Conservation (phyloP, 92 coral and sea anemone genomes). For the Hydrozoanthus gracilis region DNA sequence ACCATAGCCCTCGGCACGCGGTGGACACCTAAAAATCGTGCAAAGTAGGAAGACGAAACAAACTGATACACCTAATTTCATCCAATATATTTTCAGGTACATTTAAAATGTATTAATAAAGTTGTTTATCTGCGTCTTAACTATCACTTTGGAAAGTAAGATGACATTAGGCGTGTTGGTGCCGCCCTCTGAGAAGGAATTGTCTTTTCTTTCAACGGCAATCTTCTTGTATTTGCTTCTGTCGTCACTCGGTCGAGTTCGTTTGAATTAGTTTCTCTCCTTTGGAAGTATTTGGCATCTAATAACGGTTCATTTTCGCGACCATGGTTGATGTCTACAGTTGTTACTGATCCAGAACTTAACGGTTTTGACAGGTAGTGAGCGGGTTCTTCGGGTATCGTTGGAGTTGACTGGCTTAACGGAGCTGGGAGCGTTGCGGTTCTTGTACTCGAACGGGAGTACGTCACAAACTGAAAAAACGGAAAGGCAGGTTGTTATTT, state of each 20-base stretch:
- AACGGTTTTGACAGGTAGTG: conserved; percentile 40
- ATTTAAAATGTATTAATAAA: too few relatives aligned
- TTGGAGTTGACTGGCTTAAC: conserved; percentile 89
- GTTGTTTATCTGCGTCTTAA: too few relatives aligned
- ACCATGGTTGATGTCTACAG: conserved; percentile 52
- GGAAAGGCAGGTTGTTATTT: too few relatives aligned
- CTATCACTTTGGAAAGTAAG: conserved; percentile 77
- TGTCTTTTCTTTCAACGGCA: conserved; percentile 34
- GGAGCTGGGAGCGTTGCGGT: conserved; percentile 78
- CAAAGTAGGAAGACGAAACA: too few relatives aligned
- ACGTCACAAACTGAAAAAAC: conserved; percentile 42
- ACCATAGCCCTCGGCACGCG: too few relatives aligned
- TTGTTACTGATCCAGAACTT: conserved; percentile 24
- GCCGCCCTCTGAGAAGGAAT: conserved; percentile 44
- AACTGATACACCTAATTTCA: too few relatives aligned
- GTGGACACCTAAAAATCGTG: too few relatives aligned
- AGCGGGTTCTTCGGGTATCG: conserved; percentile 78
- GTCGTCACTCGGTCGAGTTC: conserved; percentile 17
- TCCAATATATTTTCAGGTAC: too few relatives aligned
- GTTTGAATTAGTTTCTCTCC: conserved; percentile 52
- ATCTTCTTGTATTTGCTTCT: conserved; percentile 32
- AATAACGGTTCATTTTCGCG: conserved; percentile 83
- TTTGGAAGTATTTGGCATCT: conserved; percentile 89
- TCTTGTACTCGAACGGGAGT: conserved; percentile 60
- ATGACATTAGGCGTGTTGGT: conserved; percentile 90